Conservation (phyloP, 2,888 invertebrate species). For the Aleiodes leptofemur region DNA sequence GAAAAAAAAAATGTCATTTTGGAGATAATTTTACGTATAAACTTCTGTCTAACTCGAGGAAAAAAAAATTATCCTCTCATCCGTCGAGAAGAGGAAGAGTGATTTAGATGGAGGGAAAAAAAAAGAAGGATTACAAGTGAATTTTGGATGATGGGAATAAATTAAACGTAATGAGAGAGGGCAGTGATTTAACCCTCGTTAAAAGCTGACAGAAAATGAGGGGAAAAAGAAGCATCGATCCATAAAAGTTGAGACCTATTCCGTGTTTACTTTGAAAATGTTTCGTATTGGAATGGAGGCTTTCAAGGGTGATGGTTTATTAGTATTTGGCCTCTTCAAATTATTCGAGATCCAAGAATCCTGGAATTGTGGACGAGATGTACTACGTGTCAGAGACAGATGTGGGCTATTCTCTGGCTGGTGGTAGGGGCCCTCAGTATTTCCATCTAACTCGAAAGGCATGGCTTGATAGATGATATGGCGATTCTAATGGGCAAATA, state of each 20-base stretch:
- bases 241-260: slow-evolving; percentile 2
- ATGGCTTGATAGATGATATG: slow-evolving; percentile 46
- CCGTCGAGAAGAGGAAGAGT: not conserved
- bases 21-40: too few species aligned
- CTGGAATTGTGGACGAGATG: slow-evolving; percentile 55
- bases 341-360: not conserved
- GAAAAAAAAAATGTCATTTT: too few species aligned
- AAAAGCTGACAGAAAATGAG: not conserved
- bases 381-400: slow-evolving; percentile 58
- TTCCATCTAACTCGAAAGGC: not conserved
- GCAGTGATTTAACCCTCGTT: slow-evolving; percentile 35
- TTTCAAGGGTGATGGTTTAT: slow-evolving; percentile 11
- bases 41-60: too few species aligned
- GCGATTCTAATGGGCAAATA: slow-evolving; percentile 41
- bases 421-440: not conserved
- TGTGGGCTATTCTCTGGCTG: slow-evolving; percentile 12
- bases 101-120: not conserved
- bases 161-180: slow-evolving; percentile 32
- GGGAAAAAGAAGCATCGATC: slow-evolving; percentile 31
- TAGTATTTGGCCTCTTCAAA: slow-evolving; percentile 6
- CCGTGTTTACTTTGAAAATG: not conserved
- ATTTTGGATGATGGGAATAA: not conserved
- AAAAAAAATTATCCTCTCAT: too few species aligned
- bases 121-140: slow-evolving; percentile 4
- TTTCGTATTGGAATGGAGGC: slow-evolving; percentile 3